Conservation (phyloP, 2,113 vertebrate genomes). For the Tachuris rubrigastra region DNA sequence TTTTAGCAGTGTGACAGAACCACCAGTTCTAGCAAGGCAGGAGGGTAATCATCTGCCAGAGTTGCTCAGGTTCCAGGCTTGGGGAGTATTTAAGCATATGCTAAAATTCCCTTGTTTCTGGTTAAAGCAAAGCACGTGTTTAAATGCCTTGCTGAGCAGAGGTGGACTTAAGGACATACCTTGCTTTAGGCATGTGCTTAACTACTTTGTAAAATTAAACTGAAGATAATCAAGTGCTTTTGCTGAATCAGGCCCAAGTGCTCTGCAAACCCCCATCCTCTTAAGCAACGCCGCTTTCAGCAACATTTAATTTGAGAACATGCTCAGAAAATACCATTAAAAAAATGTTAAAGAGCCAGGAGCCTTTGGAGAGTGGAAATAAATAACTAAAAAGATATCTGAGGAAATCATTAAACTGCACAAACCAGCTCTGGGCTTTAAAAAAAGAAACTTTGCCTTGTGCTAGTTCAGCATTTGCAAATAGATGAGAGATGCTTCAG, state of each 20-base stretch:
- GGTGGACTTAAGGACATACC: slow-evolving; percentile 20
- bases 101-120: neutral
- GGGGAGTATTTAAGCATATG: neutral
- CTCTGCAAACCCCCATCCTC: neutral
- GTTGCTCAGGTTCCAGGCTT: neutral
- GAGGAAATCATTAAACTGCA: slow-evolving; percentile 43
- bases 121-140: neutral
- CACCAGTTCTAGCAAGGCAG: neutral
- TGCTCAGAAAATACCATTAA: neutral
- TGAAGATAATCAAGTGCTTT: neutral
- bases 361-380: neutral
- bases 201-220: slow-evolving; percentile 18
- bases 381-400: neutral
- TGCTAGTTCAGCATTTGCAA: neutral
- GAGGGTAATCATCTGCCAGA: neutral
- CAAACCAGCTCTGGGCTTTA: neutral
- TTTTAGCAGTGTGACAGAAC: neutral
- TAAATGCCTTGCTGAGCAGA: slow-evolving; percentile 9
- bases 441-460: neutral
- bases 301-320: slow-evolving; percentile 17
- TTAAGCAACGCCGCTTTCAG: neutral
- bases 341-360: neutral
- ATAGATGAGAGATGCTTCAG: neutral
- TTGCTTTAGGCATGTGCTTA: slow-evolving; percentile 5
- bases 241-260: neutral